phyloP scores from a whole-genome alignment of 1,140 invertebrate genomes.

The Drosophila biarmipes region DNA sequence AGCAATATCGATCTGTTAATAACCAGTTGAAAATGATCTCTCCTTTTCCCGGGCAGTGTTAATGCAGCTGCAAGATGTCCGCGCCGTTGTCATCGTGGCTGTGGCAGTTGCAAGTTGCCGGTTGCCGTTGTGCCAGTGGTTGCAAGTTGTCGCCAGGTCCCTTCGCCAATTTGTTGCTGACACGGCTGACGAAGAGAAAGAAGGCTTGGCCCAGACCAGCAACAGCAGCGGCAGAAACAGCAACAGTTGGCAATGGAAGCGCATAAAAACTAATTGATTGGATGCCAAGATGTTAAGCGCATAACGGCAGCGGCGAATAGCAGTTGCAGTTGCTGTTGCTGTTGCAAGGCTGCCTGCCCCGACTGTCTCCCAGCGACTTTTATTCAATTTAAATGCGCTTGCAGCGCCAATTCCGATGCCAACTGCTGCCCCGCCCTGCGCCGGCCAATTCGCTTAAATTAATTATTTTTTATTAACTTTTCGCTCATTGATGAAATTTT shows the following conservation, averaged over 20 bases:
- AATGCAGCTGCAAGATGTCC: conserved; percentile 46
- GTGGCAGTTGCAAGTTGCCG: conserved; percentile 30
- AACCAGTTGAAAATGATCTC: conserved; percentile 13
- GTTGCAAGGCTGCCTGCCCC: conserved; percentile 43
- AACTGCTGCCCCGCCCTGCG: conserved; percentile 51
- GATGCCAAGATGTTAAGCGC: conserved; percentile 81
- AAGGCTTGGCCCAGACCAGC: conserved; percentile 58
- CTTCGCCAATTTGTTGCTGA: conserved; percentile 79
- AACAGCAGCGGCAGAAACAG: conserved; percentile 6
- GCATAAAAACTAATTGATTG: conserved; percentile 81
- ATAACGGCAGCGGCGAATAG: conserved; percentile 66
- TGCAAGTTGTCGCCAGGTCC: conserved; percentile 60
- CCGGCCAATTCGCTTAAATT: conserved; percentile 64
- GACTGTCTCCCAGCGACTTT: conserved; percentile 65
- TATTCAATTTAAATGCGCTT: conserved; percentile 82
- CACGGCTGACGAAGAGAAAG: conserved; percentile 58
- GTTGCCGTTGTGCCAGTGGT: conserved; percentile 37
- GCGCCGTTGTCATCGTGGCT: conserved; percentile 39
- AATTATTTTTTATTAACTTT: conserved; percentile 83
- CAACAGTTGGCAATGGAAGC: conserved; percentile 71
- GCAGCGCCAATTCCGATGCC: conserved; percentile 57
- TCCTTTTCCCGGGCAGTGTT: conserved; percentile 32
- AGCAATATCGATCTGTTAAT: conserved; percentile 9
- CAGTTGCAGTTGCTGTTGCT: conserved; percentile 44
- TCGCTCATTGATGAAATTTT: conserved; percentile 81